These are phyloP conservation scores for Camelus dromedarius DNA, from an alignment of 2,113 vertebrate genomes.

Conservation along the genomic window DNA sequence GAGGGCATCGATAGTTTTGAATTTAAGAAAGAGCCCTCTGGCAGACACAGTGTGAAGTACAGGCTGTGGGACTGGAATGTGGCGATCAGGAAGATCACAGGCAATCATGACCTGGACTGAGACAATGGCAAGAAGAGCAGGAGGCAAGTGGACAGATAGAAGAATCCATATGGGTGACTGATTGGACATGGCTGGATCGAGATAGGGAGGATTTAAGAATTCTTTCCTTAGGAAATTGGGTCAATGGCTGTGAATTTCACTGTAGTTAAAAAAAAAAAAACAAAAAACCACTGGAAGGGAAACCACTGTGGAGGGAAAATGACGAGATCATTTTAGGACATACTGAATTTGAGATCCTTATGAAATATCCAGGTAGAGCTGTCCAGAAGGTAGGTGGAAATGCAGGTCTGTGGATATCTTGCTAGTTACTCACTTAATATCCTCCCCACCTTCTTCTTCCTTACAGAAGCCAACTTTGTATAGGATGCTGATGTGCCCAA, in stretches of 20 bases:
- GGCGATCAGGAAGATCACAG: not conserved
- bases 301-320: not conserved
- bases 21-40: not conserved
- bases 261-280: not conserved
- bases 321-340: not conserved
- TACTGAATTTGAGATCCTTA: not conserved
- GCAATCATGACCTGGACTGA: not conserved
- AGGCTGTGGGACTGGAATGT: not conserved
- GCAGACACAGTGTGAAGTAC: not conserved
- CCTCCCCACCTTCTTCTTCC: not conserved
- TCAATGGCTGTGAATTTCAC: slow-evolving; percentile 63
- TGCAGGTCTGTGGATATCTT: not conserved
- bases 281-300: not conserved
- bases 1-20: not conserved
- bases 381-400: not conserved
- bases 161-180: not conserved
- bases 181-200: not conserved
- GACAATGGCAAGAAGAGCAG: not conserved
- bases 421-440: not conserved
- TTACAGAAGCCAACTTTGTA: slow-evolving; percentile 8
- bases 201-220: not conserved
- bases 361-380: not conserved
- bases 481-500: not conserved
- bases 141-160: not conserved
- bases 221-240: slow-evolving; percentile 52